Base-by-base conservation (phyloP, 2,797 vertebrate species). In the Takifugu rubripes region DNA sequence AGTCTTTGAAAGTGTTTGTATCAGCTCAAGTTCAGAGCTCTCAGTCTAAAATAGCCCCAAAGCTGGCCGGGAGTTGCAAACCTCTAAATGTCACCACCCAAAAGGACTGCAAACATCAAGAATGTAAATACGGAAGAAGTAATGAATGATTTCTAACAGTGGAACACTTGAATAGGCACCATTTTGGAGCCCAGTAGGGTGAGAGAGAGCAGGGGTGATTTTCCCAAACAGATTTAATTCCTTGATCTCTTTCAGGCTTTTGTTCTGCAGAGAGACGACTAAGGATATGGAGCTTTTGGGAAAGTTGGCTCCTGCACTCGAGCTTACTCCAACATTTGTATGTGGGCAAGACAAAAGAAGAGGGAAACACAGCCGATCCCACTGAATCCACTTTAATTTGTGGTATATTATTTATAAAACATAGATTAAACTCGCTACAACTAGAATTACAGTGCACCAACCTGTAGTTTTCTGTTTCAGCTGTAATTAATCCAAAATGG, bases 141-240 rank as follows among this genome's bases (percentile, higher is more conserved):
- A 48, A 48, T 24, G 21, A 21, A 24, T 24, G 17, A 46, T n/a
- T n/a, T 40, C 31, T 0, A 29, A 42, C 49, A 31, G 42, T 14
- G 3, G 8, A 2, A 3, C 40, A 60, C 63, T 75, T 68, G 49
- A 61, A 60, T 36, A 33, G 52, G 72, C 45, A 76, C 56, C 58
- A 27, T 52, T 55, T 45, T 55, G 21, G 45, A 69, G 56, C 54
- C 31, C 5, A 9, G 61, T 25, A 61, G 53, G 66, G 64, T 83
- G 77, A 79, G 79, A 81, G 62, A 77, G 77, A 68, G 74, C 79
- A 84, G 51, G 65, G 78, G 78, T 78, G 73, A 81, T 70, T 83
- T 85, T 81, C 81, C 78, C 83, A 83, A 84, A 84, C 77, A 74
- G 83, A 84, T 80, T 85, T 67, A 71, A 68, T 68, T 49, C 69